Percentiles rank a stretch among this genome's conserved stretches.
phyloP scores from a whole-genome alignment of 2,113 vertebrate species.

The Oncorhynchus clarkii region DNA sequence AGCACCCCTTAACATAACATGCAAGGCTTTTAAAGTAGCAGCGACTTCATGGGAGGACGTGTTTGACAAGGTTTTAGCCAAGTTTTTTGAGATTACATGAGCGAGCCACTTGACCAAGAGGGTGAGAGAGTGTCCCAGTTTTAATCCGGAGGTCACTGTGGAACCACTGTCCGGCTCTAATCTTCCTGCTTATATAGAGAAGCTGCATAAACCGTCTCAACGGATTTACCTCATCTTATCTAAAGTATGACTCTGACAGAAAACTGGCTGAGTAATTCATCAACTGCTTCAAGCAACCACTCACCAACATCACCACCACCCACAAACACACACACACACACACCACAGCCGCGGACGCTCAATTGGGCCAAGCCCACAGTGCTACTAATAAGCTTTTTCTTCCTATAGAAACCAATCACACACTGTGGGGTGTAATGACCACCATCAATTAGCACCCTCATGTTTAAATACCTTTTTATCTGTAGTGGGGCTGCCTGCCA shows the following conservation, averaged over 20 bases:
- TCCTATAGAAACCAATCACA: constrained; percentile 6
- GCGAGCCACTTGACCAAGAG: constrained; percentile 33
- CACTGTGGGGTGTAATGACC: constrained; percentile 28
- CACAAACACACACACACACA: not conserved
- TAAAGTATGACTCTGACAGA: constrained; percentile 26
- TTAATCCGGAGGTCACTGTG: not conserved
- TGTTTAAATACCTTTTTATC: constrained; percentile 52
- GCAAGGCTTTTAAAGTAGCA: too few species aligned
- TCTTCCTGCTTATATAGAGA: constrained; percentile 16
- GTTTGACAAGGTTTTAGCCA: constrained; percentile 25
- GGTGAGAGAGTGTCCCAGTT: constrained; percentile 6
- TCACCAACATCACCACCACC: not conserved
- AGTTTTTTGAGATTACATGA: constrained; percentile 13
- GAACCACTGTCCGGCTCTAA: constrained; percentile 1
- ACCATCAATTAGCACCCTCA: constrained; percentile 41
- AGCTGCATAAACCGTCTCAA: not conserved
- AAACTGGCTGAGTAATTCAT: not conserved
- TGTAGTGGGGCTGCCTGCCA: constrained; percentile 34
- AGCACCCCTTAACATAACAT: too few species aligned
- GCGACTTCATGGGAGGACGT: too few species aligned
- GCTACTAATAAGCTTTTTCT: not conserved
- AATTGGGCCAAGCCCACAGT: not conserved
- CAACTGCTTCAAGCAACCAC: not conserved
- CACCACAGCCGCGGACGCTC: not conserved
- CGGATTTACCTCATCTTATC: constrained; percentile 22